Percentiles rank a stretch among this genome's conserved stretches.
Conservation (phyloP, 2,888 invertebrate genomes). For the Lasioglossum leucozonium region DNA sequence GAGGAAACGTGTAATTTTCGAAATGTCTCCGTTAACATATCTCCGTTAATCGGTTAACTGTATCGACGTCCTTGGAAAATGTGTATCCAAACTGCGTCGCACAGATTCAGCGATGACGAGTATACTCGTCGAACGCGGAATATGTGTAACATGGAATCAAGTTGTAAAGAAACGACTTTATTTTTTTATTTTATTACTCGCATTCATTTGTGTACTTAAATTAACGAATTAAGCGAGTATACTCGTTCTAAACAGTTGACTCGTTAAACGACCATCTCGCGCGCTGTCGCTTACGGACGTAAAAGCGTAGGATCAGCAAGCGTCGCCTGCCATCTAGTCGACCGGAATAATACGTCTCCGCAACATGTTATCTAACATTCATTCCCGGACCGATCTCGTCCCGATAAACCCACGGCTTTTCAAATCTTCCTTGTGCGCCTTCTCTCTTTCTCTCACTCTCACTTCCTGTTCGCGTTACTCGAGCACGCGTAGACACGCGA, state of each 20-base stretch:
- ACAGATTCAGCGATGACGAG: too few relatives aligned
- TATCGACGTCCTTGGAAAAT: too few relatives aligned
- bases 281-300: neutral
- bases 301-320: neutral
- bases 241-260: too few relatives aligned
- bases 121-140: too few relatives aligned
- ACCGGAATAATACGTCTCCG: neutral
- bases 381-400: neutral
- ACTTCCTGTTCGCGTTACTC: neutral
- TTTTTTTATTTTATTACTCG: too few relatives aligned
- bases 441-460: neutral
- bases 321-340: neutral
- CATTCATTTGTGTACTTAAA: too few relatives aligned
- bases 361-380: conserved; percentile 10
- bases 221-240: too few relatives aligned
- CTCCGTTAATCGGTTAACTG: too few relatives aligned
- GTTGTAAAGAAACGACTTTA: too few relatives aligned
- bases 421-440: neutral
- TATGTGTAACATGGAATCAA: too few relatives aligned
- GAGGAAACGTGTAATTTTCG: neutral
- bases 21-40: too few relatives aligned
- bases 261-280: neutral
- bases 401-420: neutral
- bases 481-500: conserved; percentile 15
- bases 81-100: too few relatives aligned